Evolutionary conservation across 2,113 vertebrate species (phyloP).

Genomic region (Pyxicephalus adspersus): DNA sequence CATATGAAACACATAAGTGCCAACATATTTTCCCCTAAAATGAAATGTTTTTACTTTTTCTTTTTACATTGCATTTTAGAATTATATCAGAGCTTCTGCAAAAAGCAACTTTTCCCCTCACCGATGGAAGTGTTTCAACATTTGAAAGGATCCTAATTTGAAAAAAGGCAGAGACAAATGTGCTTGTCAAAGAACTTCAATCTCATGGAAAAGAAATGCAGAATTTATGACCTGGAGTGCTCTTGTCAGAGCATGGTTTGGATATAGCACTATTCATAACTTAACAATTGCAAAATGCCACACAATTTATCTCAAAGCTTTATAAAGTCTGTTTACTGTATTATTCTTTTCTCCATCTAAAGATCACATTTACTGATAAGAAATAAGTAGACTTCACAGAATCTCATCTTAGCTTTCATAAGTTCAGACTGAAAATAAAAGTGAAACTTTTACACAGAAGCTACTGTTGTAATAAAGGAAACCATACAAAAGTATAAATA

Average conservation of each 20-base stretch:
- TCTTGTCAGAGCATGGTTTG: conserved; percentile 29
- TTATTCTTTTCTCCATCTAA: conserved; percentile 5
- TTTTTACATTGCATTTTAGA: too few relatives aligned
- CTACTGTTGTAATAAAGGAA: neutral
- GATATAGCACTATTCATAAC: conserved; percentile 17
- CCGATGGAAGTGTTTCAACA: conserved; percentile 1
- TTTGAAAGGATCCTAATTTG: conserved; percentile 27
- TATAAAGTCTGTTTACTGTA: conserved; percentile 26
- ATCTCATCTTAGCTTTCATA: neutral
- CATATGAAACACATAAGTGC: too few relatives aligned
- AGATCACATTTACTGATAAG: conserved; percentile 19
- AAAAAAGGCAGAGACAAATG: conserved; percentile 35
- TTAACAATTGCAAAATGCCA: conserved; percentile 38
- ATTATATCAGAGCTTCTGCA: neutral
- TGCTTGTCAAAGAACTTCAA: conserved; percentile 24
- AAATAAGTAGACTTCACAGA: conserved; percentile 5
- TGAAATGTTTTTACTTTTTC: too few relatives aligned
- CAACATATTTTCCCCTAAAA: too few relatives aligned
- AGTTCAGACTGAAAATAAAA: neutral
- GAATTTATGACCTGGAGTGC: conserved; percentile 37
- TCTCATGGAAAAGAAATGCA: conserved; percentile 23
- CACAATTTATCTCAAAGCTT: conserved; percentile 19
- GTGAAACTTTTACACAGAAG: neutral
- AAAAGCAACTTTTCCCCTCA: neutral
- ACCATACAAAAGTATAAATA: neutral